Evolutionary conservation across 2,113 vertebrate species (phyloP).

Genomic region (Mormoops blainvillei): DNA sequence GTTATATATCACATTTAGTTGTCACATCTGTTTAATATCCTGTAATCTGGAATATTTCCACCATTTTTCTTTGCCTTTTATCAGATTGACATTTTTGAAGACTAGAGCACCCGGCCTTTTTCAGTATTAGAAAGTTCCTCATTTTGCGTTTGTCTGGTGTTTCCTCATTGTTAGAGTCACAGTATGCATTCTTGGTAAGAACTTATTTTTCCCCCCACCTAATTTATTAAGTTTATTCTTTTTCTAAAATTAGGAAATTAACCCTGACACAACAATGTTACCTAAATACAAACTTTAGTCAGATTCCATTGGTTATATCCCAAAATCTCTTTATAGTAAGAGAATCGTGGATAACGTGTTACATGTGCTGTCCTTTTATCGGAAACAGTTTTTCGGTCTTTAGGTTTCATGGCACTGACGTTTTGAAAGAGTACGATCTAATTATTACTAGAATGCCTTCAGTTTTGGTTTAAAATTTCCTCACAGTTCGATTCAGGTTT

Average conservation of each 20-base stretch:
- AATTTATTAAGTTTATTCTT: not conserved
- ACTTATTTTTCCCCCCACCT: not conserved
- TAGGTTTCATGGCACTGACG: not conserved
- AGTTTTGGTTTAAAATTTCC: not conserved
- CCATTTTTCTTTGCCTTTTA: not conserved
- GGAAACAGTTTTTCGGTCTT: not conserved
- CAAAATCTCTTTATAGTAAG: not conserved
- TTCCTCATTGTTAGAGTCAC: not conserved
- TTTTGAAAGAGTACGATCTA: not conserved
- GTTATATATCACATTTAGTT: not conserved
- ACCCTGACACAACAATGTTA: not conserved
- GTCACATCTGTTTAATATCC: not conserved
- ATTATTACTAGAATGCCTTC: not conserved
- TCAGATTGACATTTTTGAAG: not conserved
- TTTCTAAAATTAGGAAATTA: slow-evolving; percentile 20
- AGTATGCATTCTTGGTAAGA: not conserved
- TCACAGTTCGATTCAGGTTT: not conserved
- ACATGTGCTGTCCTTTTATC: not conserved
- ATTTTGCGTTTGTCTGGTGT: not conserved
- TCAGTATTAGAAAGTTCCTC: not conserved
- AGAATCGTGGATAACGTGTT: not conserved
- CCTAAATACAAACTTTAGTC: not conserved
- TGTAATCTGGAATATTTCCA: not conserved
- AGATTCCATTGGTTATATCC: not conserved
- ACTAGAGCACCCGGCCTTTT: not conserved